phyloP scores from a whole-genome alignment of 2,888 invertebrate species.

The Chloroclystis v-ata region DNA sequence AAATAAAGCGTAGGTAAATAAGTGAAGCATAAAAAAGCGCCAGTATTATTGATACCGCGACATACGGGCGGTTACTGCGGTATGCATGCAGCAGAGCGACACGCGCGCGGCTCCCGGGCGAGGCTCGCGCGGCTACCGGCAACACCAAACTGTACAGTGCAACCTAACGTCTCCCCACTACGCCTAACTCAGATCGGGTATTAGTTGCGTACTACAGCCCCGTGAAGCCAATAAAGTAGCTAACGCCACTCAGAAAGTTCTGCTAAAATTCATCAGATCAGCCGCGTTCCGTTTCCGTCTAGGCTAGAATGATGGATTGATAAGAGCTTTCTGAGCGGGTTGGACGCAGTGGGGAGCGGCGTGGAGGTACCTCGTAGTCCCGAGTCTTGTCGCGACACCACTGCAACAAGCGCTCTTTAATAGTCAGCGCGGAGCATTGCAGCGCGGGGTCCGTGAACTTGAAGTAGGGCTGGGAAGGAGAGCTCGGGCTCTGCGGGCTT shows the following conservation, averaged over 20 bases:
- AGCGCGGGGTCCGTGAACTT: constrained; percentile 94
- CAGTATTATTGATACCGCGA: no score
- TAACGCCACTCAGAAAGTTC: no score
- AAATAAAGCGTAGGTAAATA: constrained; percentile 55
- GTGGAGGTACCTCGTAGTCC: constrained; percentile 95
- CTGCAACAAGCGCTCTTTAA: constrained; percentile 96
- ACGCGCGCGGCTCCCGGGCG: no score
- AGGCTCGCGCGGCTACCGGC: no score
- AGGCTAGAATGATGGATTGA: no score
- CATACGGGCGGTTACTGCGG: no score
- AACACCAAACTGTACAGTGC: no score
- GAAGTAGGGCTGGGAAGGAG: constrained; percentile 87
- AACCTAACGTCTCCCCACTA: constrained; percentile 33
- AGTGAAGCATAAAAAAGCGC: constrained; percentile 36
- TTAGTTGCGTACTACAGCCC: background rate
- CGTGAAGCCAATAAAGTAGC: no score
- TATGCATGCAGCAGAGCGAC: no score
- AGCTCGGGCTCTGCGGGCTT: constrained; percentile 81
- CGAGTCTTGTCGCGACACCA: constrained; percentile 98
- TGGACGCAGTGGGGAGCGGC: constrained; percentile 36
- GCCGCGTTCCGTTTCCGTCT: no score
- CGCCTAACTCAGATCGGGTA: constrained; percentile 6
- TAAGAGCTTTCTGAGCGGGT: background rate
- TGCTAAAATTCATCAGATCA: no score
- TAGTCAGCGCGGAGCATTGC: constrained; percentile 93